Evolutionary conservation across 2,113 vertebrate species (phyloP).

Genomic region (Sminthopsis crassicaudata): DNA sequence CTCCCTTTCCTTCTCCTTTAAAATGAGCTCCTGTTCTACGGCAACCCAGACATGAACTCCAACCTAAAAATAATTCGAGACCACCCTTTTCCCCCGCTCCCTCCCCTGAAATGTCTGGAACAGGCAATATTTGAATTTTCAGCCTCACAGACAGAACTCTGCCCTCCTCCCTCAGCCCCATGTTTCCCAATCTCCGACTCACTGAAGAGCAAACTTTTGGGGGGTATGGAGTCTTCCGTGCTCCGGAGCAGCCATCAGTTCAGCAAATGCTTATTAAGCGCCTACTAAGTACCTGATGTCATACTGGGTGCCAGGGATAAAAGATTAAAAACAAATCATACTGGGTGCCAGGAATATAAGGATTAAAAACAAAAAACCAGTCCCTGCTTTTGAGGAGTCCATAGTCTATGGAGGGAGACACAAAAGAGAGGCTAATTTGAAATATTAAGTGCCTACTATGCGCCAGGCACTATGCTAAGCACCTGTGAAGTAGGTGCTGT

Average conservation of each 20-base stretch:
- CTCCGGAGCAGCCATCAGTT: background rate
- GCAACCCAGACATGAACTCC: slow-evolving; percentile 71
- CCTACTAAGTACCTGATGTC: background rate
- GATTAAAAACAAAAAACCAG: too few relatives aligned
- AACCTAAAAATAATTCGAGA: slow-evolving; percentile 54
- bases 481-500: background rate
- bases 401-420: background rate
- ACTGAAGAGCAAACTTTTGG: background rate
- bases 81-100: slow-evolving; percentile 8
- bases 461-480: background rate
- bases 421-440: background rate
- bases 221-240: background rate
- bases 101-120: background rate
- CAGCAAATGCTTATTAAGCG: background rate
- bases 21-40: slow-evolving; percentile 42
- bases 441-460: background rate
- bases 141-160: background rate
- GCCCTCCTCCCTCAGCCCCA: background rate
- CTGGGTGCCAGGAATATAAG: background rate
- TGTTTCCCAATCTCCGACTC: background rate
- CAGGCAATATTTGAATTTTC: background rate
- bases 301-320: accelerated
- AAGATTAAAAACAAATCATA: accelerated
- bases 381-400: background rate
- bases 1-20: slow-evolving; percentile 36